Conservation (phyloP, 2,113 vertebrate genomes). For the Sturnus vulgaris region DNA sequence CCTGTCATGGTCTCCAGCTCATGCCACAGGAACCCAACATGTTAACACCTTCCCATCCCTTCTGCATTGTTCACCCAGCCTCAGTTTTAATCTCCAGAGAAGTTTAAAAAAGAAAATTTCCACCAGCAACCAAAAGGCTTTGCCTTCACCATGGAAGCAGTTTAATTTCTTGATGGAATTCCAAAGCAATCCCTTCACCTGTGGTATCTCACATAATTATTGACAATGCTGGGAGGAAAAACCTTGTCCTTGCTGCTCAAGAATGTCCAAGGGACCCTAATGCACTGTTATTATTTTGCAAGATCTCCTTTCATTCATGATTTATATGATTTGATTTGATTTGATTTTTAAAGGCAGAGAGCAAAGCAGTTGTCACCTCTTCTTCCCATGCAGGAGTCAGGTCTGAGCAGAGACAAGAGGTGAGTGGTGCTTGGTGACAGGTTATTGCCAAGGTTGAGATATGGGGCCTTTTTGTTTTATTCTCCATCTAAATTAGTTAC, state of each 20-base stretch:
- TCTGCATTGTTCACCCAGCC: neutral
- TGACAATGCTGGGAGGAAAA: neutral
- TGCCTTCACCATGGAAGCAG: neutral
- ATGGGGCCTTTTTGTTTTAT: conserved; percentile 47
- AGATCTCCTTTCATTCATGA: neutral
- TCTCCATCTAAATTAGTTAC: conserved; percentile 56
- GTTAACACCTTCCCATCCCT: neutral
- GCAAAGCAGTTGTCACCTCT: neutral
- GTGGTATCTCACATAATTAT: neutral
- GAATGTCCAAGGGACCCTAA: neutral
- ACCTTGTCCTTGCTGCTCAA: neutral
- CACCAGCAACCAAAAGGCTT: rapidly evolving
- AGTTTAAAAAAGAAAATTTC: neutral
- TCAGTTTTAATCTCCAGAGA: neutral
- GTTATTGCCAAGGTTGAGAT: conserved; percentile 26
- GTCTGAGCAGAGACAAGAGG: neutral
- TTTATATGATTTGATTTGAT: neutral
- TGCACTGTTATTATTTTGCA: neutral
- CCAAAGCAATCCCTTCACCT: neutral
- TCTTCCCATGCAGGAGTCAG: neutral
- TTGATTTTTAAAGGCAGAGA: neutral
- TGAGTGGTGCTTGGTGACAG: neutral
- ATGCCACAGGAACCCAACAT: rapidly evolving
- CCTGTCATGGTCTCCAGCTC: neutral
- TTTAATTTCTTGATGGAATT: neutral